Evolutionary conservation across 2,113 vertebrate genomes (phyloP), one percentile per base, ranked within the genome.

Genomic region (Crypturellus undulatus): DNA sequence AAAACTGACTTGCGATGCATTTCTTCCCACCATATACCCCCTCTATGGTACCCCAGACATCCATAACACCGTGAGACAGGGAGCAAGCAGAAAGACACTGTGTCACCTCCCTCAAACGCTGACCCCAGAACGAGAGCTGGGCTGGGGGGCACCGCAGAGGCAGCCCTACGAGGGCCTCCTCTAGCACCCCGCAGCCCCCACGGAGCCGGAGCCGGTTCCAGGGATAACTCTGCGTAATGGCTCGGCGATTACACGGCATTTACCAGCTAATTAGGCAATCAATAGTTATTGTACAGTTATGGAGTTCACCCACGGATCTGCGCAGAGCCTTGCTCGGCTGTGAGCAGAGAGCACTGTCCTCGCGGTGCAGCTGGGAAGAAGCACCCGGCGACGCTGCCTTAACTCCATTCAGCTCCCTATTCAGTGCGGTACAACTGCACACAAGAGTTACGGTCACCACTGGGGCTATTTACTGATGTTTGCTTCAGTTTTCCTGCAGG

Each of bases 211-310:
- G 51, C 51, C 71, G 42, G 58, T 32, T 7, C 65, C 54, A 28
- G 32, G 72, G 68, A 81, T 71, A 80, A 14, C n/a, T 80, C 92
- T 43, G 80, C 0, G 0, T 79, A 96, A 94, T 49, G 69, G 86
- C 86, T 49, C 10, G 62, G 80, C 5, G 47, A 96, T 96, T 96
- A 95, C 47, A 75, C 26, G 62, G 92, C 77, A 79, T 96, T 95
- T 95, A 92, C 65, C 91, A 94, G 86, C 93, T 96, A 96, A 95
- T 96, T 96, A 96, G 89, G 63, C 94, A 94, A 95, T 96, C 96
- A 75, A 96, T 93, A 94, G 95, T 92, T 92, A 91, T 38, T 92
- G 94, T 91, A 91, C 84, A 81, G 83, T 76, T 95, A 76, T 12
- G 26, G 77, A 95, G 91, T 79, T 26, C 47, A 73, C 52, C 83